Percentiles rank a stretch among this genome's conserved stretches.
These are phyloP conservation scores for Pseudocheirus occidentalis DNA, from an alignment of 2,797 vertebrate genomes.

Conservation along the genomic window DNA sequence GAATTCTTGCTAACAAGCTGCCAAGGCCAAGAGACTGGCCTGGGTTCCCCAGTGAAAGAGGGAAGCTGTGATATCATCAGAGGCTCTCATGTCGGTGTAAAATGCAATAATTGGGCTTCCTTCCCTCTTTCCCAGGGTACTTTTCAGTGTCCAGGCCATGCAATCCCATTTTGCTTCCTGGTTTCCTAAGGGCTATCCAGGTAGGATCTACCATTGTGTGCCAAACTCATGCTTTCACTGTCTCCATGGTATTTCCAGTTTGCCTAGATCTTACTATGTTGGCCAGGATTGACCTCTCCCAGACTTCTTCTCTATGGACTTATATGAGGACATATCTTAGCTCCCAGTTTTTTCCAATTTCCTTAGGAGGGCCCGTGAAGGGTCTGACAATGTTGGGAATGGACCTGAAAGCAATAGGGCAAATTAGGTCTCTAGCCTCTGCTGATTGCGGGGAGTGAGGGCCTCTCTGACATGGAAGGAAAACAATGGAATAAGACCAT, in stretches of 20 bases:
- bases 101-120: constrained; percentile 58
- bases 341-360: not conserved
- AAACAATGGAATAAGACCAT: too few species aligned
- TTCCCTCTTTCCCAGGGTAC: not conserved
- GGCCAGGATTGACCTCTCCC: not conserved
- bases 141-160: constrained; percentile 59
- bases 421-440: not conserved
- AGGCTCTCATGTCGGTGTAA: constrained; percentile 69
- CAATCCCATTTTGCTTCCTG: constrained; percentile 65
- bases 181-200: constrained; percentile 53
- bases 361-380: not conserved
- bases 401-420: not conserved
- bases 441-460: not conserved
- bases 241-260: not conserved
- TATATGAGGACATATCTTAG: constrained; percentile 24
- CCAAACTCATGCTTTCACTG: constrained; percentile 62
- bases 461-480: not conserved
- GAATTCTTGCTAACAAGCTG: constrained; percentile 63
- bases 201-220: constrained; percentile 60
- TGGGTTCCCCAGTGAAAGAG: constrained; percentile 20
- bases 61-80: constrained; percentile 28
- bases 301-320: not conserved
- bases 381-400: not conserved
- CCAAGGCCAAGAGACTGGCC: constrained; percentile 40
- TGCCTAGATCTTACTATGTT: constrained; percentile 9